Evolutionary conservation across 2,888 invertebrate species (phyloP).

Genomic region (Acanthosepion lycidas): DNA sequence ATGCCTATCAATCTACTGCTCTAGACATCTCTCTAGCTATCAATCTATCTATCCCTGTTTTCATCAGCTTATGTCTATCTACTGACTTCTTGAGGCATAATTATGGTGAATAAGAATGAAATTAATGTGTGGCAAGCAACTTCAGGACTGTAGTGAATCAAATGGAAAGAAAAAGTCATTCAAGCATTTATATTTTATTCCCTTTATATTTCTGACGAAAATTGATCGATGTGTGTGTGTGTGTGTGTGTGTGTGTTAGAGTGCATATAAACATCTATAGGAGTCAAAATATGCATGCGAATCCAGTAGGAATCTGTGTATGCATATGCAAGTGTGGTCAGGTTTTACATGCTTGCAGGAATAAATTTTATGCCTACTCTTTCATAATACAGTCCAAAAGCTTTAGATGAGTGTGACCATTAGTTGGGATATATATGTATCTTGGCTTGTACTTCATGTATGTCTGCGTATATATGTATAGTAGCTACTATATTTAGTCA

Average conservation of each 20-base stretch:
- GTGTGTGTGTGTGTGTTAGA: no score
- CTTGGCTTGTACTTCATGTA: background rate
- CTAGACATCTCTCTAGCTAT: background rate
- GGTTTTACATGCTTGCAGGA: no score
- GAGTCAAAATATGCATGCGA: background rate
- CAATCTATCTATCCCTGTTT: background rate
- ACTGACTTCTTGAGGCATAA: background rate
- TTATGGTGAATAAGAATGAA: conserved; percentile 33
- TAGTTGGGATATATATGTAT: no score
- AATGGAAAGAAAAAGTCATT: conserved; percentile 33
- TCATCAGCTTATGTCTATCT: background rate
- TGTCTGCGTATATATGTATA: background rate
- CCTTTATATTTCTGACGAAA: background rate
- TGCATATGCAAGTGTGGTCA: no score
- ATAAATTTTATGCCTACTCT: no score
- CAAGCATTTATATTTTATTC: conserved; percentile 33
- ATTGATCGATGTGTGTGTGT: background rate
- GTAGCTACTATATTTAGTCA: no score
- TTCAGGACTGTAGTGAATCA: conserved; percentile 33
- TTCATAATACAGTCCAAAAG: no score
- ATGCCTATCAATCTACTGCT: no score
- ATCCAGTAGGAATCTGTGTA: background rate
- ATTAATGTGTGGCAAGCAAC: background rate
- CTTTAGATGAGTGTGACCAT: no score
- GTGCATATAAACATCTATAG: background rate